Percentiles rank a stretch among this genome's conserved stretches.
Evolutionary conservation across 2,797 vertebrate species (phyloP).

Genomic region (Hafferia zeledoni): DNA sequence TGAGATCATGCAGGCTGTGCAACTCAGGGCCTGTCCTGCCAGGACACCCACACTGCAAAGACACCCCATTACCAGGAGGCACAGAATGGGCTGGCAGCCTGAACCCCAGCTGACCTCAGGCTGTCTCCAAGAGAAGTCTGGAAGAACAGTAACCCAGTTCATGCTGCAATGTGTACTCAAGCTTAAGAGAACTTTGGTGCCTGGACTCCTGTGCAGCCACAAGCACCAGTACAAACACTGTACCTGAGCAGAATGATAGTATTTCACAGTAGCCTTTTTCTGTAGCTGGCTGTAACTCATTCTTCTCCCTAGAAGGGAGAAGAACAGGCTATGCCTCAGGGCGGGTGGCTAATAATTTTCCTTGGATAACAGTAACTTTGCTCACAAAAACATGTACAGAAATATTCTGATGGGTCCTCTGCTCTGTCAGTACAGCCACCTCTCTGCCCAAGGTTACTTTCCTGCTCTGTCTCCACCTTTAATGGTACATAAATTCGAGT

Average conservation of each 20-base stretch:
- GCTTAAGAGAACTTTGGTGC: neutral
- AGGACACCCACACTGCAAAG: neutral
- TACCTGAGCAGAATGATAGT: neutral
- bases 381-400: neutral
- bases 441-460: neutral
- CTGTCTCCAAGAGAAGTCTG: neutral
- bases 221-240: neutral
- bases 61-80: neutral
- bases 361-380: neutral
- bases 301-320: neutral
- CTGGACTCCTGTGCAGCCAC: neutral
- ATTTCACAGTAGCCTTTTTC: neutral
- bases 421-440: neutral
- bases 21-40: neutral
- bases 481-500: neutral
- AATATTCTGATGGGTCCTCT: neutral
- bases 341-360: neutral
- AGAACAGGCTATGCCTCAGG: neutral
- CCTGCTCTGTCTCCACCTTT: neutral
- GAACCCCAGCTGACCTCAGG: neutral
- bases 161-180: neutral
- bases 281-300: neutral
- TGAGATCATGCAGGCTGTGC: neutral
- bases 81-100: neutral
- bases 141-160: neutral